phyloP scores from a whole-genome alignment of 2,113 vertebrate genomes.

The Thryonomys swinderianus region DNA sequence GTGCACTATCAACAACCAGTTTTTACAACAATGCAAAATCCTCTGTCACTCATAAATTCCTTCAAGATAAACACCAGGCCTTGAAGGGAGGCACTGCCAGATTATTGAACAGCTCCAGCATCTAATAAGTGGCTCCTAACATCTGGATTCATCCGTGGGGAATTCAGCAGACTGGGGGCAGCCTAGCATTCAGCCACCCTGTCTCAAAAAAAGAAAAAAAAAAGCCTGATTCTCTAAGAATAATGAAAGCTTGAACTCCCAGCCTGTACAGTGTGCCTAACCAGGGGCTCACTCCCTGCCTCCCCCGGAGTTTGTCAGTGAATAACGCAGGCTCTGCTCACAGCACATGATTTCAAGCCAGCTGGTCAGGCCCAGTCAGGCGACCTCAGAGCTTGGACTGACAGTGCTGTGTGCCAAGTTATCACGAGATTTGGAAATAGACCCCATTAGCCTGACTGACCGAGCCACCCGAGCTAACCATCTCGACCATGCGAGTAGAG shows the following conservation, averaged over 20 bases:
- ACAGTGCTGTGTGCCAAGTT: background rate
- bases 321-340: background rate
- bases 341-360: conserved; percentile 11
- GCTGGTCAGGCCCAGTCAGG: conserved; percentile 27
- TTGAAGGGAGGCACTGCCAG: conserved; percentile 42
- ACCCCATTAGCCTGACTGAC: background rate
- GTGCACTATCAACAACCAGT: conserved; percentile 60
- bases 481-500: background rate
- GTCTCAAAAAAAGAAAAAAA: no score
- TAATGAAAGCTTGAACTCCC: background rate
- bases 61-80: conserved; percentile 72
- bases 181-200: background rate
- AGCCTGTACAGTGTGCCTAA: background rate
- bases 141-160: background rate
- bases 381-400: background rate
- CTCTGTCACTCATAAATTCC: conserved; percentile 62
- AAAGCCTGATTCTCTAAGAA: no score
- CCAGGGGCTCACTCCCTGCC: background rate
- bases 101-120: conserved; percentile 45
- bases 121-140: background rate
- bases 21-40: conserved; percentile 58
- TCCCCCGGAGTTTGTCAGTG: background rate
- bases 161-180: background rate
- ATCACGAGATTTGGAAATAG: background rate
- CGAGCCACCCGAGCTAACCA: conserved; percentile 7